Evolutionary conservation across 2,797 vertebrate species (phyloP), one percentile per base, ranked within the genome.

Genomic region (Pangasius krempfi): DNA sequence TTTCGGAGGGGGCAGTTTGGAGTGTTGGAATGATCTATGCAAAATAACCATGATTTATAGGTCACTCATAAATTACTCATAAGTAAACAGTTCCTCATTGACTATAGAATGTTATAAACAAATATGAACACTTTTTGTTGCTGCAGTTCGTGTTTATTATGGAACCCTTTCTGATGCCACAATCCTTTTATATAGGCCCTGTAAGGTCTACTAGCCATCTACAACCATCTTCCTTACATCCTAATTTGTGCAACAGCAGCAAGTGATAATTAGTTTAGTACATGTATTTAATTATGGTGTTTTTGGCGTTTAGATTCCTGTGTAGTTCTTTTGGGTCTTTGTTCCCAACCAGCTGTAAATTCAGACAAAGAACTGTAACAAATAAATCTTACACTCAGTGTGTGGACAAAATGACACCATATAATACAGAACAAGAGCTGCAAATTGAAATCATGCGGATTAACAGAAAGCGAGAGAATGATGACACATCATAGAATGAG

Each of bases 361-460:
- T 83, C 40, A 83, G 58, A 44, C 40, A 47, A 44, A 64, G 37
- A 8, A 64, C 44, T 16, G 2, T 83, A 83, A 47, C 37, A 47
- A 83, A 47, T 33, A n/a, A 83, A 83, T 47, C 58, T 64, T 64
- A 62, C 20, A 52, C 16, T 33, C 7, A 10, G 52, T 58, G 9
- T 79, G 52, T 7, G 40, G 27, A 47, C n/a, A 22, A 47, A 80
- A 81, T 0, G 4, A 22, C 30, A 37, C 78, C 18, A 14, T 22
- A 22, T 81, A 58, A 60, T 58, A 40, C 20, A 58, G 33, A 81
- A 58, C 16, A 66, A 66, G 60, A 62, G 22, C 52, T 73, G 37
- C 27, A 76, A 86, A 86, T 86, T 76, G 22, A 76, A 86, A 60
- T 62, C 72, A 76, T 20, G 37, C 25, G 5, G 27, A 86, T 86